Evolutionary conservation across 1,140 invertebrate genomes (phyloP), one percentile per base, ranked within the genome.

Genomic region (Nebria ingens): DNA sequence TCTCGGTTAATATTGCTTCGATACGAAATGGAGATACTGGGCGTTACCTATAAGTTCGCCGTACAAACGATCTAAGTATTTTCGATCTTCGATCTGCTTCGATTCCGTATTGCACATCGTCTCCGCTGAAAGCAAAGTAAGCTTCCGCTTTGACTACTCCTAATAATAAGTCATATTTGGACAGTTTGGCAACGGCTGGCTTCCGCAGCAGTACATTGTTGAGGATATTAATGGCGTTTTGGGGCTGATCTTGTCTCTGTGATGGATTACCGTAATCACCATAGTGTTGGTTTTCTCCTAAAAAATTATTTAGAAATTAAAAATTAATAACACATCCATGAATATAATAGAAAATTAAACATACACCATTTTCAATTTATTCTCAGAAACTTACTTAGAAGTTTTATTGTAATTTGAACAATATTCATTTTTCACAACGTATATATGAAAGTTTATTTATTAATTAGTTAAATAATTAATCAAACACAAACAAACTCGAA

Each of bases 71-170:
- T 42, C 93, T 81, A 40, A 97, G 75, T 55, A 97, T 93, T 71
- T 91, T 89, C 25, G 90, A 89, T 58, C 93, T 79, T 58, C 69
- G 75, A 64, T 89, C 86, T 0, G 87, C 85, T 65, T 93, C 90
- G 59, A 98, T 91, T 1, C 95, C 96, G 63, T 92, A 88, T 64
- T 89, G 85, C 13, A 95, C 84, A 64, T 98, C 93, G 52, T 90
- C 85, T 0, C 90, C 88, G 59, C 88, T 92, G 64, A 98, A 85
- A 23, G 89, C 83, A 68, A 90, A 89, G 72, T 89, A 91, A 1
- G 92, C 86, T 67, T 91, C 89, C 1, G 87, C 86, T 65, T 85
- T 82, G 38, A 88, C 88, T 1, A 97, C 89, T 2, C 96, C 95
- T 54, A 96, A 79, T 78, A 98, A 83, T n/a, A 98, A 73, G 71